These are phyloP conservation scores for Heterodera carotae DNA, from an alignment of 1,140 invertebrate species.

Conservation along the genomic window DNA sequence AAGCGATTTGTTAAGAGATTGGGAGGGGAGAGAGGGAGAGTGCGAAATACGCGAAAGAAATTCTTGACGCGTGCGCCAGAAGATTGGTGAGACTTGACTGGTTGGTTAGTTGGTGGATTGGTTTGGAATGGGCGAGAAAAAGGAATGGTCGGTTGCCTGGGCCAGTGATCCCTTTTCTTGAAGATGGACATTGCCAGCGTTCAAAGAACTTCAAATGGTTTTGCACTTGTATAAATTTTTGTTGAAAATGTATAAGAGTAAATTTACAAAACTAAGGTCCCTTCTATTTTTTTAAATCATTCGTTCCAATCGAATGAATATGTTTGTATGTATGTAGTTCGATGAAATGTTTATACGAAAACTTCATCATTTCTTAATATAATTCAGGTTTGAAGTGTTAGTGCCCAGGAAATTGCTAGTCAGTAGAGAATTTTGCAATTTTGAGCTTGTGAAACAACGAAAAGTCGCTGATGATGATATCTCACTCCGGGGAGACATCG, in stretches of 20 bases:
- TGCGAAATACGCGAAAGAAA: background rate
- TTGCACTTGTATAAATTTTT: background rate
- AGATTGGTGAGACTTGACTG: background rate
- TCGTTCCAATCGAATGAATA: no score
- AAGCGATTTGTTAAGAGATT: background rate
- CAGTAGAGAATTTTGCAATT: constrained; percentile 15
- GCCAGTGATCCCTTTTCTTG: background rate
- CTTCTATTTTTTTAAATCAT: no score
- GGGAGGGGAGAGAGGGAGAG: constrained; percentile 9
- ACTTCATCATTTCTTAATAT: no score
- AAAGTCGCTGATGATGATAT: constrained; percentile 26
- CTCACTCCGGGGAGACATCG: constrained; percentile 33
- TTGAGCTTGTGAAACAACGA: constrained; percentile 1
- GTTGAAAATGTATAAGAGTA: no score
- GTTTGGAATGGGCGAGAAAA: background rate
- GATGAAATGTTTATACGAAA: no score
- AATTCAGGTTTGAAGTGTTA: background rate
- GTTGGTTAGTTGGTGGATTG: background rate
- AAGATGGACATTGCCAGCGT: background rate
- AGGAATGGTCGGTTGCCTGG: background rate
- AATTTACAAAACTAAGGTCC: no score
- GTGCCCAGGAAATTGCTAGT: constrained; percentile 1
- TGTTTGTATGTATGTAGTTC: no score
- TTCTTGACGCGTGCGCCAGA: background rate
- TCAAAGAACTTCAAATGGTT: background rate